These are phyloP conservation scores for Bedellia somnulentella DNA, from an alignment of 2,888 invertebrate species.

Conservation along the genomic window DNA sequence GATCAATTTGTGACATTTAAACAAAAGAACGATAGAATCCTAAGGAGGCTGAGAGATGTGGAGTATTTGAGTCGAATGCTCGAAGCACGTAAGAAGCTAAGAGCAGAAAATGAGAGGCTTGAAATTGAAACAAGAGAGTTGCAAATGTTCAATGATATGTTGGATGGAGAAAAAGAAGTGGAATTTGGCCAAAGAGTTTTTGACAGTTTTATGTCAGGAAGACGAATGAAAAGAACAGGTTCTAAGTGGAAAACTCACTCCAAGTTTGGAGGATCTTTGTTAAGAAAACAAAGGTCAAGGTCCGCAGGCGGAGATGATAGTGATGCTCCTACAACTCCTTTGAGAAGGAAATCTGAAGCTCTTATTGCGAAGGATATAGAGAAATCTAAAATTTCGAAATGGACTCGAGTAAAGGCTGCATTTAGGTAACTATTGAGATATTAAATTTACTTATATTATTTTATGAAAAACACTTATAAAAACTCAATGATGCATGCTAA, in stretches of 20 bases:
- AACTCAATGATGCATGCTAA: background rate
- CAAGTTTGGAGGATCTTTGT: conserved; percentile 48
- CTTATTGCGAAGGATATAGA: conserved; percentile 44
- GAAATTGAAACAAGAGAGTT: conserved; percentile 35
- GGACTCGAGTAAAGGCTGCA: conserved; percentile 88
- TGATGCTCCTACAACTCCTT: conserved; percentile 34
- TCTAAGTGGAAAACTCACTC: conserved; percentile 52
- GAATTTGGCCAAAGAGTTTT: conserved; percentile 66
- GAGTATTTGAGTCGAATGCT: conserved; percentile 70
- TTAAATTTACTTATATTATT: background rate
- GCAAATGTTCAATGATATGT: conserved; percentile 42
- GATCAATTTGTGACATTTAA: conserved; percentile 74
- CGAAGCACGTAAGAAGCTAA: conserved; percentile 57
- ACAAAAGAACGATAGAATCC: conserved; percentile 70
- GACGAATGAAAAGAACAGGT: conserved; percentile 48
- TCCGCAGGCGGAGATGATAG: conserved; percentile 69
- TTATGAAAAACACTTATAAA: background rate
- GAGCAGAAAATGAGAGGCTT: conserved; percentile 34
- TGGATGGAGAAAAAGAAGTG: conserved; percentile 62
- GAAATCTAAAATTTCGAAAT: conserved; percentile 75
- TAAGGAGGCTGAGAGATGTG: conserved; percentile 69
- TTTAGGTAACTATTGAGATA: conserved; percentile 69
- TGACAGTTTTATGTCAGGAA: conserved; percentile 64
- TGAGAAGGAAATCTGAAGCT: conserved; percentile 40
- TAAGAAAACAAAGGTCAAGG: conserved; percentile 66